phyloP scores from a whole-genome alignment of 1,140 invertebrate genomes.

The Geopemphigus sp. region DNA sequence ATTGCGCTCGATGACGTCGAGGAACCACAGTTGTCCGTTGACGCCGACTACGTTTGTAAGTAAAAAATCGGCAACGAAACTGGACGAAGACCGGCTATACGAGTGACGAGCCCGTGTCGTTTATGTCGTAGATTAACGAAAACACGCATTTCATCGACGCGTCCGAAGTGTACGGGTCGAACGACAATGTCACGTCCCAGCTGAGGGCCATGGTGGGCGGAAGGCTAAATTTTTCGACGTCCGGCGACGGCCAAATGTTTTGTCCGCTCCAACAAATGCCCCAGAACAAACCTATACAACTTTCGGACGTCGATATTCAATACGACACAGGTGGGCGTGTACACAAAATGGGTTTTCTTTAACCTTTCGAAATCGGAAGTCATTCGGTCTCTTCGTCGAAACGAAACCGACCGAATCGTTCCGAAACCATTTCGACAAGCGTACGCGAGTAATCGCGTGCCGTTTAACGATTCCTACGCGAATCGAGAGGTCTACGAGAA shows the following conservation, averaged over 20 bases:
- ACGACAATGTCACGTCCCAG: constrained; percentile 57
- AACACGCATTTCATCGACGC: constrained; percentile 72
- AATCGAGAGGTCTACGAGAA: no score
- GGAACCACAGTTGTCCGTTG: constrained; percentile 17
- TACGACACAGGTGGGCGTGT: constrained; percentile 24
- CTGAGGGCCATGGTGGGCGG: constrained; percentile 62
- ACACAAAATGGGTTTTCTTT: no score
- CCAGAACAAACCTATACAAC: not conserved
- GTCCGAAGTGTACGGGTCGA: constrained; percentile 70
- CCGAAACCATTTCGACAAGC: no score
- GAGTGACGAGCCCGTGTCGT: no score
- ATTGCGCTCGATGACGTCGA: constrained; percentile 1
- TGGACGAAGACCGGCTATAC: no score
- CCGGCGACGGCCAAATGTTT: constrained; percentile 4
- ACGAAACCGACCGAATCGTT: no score
- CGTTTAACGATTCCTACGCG: no score
- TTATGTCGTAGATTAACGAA: constrained; percentile 66
- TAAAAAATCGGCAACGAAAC: not conserved
- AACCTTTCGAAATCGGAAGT: no score
- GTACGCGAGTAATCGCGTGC: no score
- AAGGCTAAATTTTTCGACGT: constrained; percentile 57
- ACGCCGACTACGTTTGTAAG: constrained; percentile 26
- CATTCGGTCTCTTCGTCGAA: no score
- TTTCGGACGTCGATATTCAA: not conserved
- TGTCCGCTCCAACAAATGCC: not conserved